A percentile compares a stretch with the other conserved stretches of the same genome.
Conservation (phyloP, 2,797 vertebrate species). For the Silurus aristotelis region DNA sequence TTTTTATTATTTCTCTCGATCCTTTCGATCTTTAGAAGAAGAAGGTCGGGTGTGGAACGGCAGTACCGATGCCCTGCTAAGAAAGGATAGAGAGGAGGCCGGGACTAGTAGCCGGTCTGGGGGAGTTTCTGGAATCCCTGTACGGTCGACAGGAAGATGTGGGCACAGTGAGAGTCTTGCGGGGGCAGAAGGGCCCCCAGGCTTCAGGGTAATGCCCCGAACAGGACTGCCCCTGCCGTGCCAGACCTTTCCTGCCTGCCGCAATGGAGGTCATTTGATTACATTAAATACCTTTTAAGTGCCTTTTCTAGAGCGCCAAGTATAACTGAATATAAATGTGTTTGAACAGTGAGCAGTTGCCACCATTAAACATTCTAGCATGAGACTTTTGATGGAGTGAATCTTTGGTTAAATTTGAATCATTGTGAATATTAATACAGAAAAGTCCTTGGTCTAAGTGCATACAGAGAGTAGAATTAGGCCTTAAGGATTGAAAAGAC, state of each 20-base stretch:
- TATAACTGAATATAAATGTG: background rate
- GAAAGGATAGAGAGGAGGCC: slow-evolving; percentile 80
- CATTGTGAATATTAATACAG: background rate
- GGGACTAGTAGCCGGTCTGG: slow-evolving; percentile 60
- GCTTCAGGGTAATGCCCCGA: slow-evolving; percentile 79
- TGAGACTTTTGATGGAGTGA: background rate
- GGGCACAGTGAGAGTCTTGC: slow-evolving; percentile 76
- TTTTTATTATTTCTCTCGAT: background rate
- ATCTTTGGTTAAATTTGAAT: background rate
- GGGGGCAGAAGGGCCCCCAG: slow-evolving; percentile 68
- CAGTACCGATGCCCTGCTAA: slow-evolving; percentile 74
- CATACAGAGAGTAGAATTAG: background rate
- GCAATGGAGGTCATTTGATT: slow-evolving; percentile 81
- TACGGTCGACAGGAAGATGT: slow-evolving; percentile 75
- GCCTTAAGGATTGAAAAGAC: background rate
- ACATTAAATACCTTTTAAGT: background rate
- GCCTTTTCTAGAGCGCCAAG: background rate
- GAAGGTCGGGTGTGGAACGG: slow-evolving; percentile 80
- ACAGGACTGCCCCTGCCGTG: slow-evolving; percentile 84
- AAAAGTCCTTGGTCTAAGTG: background rate
- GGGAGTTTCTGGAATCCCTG: slow-evolving; percentile 80
- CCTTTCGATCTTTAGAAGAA: slow-evolving; percentile 70
- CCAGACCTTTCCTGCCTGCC: slow-evolving; percentile 90
- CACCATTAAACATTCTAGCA: background rate
- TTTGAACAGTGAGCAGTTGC: background rate